These are phyloP conservation scores for Heterohyrax brucei DNA, from an alignment of 2,797 vertebrate species.

Conservation along the genomic window DNA sequence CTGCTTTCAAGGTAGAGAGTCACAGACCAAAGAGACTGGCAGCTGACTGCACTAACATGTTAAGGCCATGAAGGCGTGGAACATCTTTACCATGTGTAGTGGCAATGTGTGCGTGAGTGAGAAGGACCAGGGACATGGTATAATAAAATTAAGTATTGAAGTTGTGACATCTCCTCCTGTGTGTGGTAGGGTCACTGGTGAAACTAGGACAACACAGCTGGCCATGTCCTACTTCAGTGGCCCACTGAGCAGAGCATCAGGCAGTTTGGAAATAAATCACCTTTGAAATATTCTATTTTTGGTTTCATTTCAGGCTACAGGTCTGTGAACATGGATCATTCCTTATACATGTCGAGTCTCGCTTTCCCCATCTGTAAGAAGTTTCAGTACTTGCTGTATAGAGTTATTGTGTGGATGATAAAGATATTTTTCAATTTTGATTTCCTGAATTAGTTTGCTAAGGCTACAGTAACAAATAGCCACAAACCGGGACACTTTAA, in stretches of 20 bases:
- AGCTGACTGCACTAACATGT: background rate
- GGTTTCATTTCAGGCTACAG: background rate
- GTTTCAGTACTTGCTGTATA: background rate
- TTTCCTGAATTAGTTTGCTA: background rate
- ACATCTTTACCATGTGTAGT: fast-evolving
- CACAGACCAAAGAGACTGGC: background rate
- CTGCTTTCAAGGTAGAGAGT: background rate
- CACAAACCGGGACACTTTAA: background rate
- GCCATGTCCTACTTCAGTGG: no score
- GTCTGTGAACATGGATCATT: background rate
- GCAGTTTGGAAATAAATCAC: background rate
- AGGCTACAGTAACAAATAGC: background rate
- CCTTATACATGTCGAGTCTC: background rate
- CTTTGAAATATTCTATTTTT: background rate
- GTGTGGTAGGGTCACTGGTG: background rate
- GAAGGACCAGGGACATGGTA: no score
- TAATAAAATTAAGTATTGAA: background rate
- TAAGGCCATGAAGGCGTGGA: background rate
- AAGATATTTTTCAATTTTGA: background rate
- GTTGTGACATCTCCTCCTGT: background rate
- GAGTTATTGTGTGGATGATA: background rate
- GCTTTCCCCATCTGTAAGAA: background rate
- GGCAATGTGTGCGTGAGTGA: fast-evolving
- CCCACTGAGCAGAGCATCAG: background rate
- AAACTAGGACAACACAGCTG: background rate